Evolutionary conservation across 2,888 invertebrate genomes (phyloP), one percentile per base, ranked within the genome.

Genomic region (Microdon myrmicae): DNA sequence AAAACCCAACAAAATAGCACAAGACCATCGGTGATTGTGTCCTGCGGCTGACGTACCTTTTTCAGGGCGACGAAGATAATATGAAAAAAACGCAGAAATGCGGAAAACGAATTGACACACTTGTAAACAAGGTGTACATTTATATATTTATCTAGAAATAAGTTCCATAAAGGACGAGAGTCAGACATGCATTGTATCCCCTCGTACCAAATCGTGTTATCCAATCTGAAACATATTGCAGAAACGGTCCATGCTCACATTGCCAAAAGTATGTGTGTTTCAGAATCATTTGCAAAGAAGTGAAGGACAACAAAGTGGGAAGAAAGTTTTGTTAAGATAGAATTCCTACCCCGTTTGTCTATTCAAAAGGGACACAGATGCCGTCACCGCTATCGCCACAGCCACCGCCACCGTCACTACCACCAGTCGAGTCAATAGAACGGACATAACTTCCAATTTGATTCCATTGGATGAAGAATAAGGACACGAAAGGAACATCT

Each of bases 361-460:
- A n/a, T 41, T 51, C 41, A 51, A 34, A 34, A 13, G 39, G 48
- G 45, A 38, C 23, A 29, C 29, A 59, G 53, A 59, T 59, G 47
- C 22, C 10, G 2, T 4, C 8, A 9, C 54, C 48, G 41, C 31
- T 54, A 25, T 22, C 29, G 31, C 45, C 25, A 49, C 44, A 47
- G 41, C 49, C 44, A 37, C 43, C 25, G 31, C 20, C 41, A 23
- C 26, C 16, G 25, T 16, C 26, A 7, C 17, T 31, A 14, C 32
- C 32, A 55, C 39, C 45, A 26, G 37, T 10, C 29, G 49, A 56
- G 48, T 55, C 49, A 61, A 61, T 64, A 51, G 56, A 56, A 64
- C 28, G 61, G 61, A 64, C 61, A 51, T 56, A 64, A 64, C 56
- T 56, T 56, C 56, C 61, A 56, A 64, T 64, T 64, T 64, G 49